These are phyloP conservation scores for Oasisia sp. DNA, from an alignment of 2,888 invertebrate species.

Conservation along the genomic window DNA sequence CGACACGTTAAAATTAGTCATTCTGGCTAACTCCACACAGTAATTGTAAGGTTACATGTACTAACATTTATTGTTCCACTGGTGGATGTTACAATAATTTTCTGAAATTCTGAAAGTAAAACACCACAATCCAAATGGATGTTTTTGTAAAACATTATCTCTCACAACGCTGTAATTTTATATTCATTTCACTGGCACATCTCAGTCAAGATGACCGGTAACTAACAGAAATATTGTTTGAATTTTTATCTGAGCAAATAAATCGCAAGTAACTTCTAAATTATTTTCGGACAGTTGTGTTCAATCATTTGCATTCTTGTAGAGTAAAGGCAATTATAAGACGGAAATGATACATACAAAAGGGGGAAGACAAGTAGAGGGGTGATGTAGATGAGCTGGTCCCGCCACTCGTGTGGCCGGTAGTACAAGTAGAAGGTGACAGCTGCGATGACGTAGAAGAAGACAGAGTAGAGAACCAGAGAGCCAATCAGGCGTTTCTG, in stretches of 20 bases:
- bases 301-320: no score
- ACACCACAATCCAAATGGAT: not conserved
- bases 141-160: not conserved
- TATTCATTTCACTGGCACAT: not conserved
- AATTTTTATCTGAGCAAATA: not conserved
- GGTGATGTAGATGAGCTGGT: constrained; percentile 79
- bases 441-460: constrained; percentile 74
- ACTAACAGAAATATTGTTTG: not conserved
- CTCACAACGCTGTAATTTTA: not conserved
- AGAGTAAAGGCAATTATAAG: not conserved
- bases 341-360: constrained; percentile 74
- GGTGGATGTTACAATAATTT: not conserved
- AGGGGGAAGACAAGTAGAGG: constrained; percentile 84
- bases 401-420: constrained; percentile 79
- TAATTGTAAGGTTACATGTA: not conserved
- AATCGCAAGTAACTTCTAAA: not conserved
- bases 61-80: not conserved
- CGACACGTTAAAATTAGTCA: not conserved
- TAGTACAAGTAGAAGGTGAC: constrained; percentile 83
- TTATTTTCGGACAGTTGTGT: not conserved
- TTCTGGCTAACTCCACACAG: not conserved
- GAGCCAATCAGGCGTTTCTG: constrained; percentile 85
- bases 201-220: not conserved
- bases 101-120: no score
- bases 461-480: constrained; percentile 73